Conservation (phyloP, 2,888 invertebrate species). For the Mythimna lalbum region DNA sequence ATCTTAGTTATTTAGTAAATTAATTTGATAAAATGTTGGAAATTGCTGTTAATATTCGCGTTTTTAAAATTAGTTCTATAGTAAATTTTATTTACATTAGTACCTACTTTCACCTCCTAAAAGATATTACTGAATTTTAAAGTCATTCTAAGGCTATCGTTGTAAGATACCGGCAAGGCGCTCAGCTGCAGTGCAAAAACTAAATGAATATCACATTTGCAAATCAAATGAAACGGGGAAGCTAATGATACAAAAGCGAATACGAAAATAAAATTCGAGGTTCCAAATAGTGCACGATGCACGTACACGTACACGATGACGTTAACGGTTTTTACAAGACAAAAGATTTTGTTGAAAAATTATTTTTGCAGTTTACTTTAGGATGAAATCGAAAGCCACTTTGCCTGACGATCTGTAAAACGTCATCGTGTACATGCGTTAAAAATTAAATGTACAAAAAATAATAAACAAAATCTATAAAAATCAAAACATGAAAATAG, state of each 20-base stretch:
- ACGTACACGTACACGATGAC: too few species aligned
- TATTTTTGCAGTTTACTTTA: too few species aligned
- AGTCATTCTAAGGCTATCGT: not conserved
- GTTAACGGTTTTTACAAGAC: conserved; percentile 6
- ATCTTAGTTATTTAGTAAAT: too few species aligned
- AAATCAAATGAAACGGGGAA: conserved; percentile 16
- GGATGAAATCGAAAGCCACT: too few species aligned
- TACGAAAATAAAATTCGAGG: conserved; percentile 42
- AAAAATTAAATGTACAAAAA: conserved; percentile 15
- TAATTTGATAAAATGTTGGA: too few species aligned
- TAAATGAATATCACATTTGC: conserved; percentile 21
- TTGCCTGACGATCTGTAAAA: conserved; percentile 1
- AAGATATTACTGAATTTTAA: not conserved
- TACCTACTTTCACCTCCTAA: not conserved
- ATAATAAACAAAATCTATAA: not conserved
- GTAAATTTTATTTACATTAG: not conserved
- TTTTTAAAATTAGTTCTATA: not conserved
- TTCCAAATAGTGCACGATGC: too few species aligned
- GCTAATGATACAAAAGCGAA: conserved; percentile 66
- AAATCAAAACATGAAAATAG: conserved; percentile 12
- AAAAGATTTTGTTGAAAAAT: too few species aligned
- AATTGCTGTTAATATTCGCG: too few species aligned
- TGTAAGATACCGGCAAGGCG: not conserved
- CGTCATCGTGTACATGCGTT: conserved; percentile 21
- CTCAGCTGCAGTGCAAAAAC: conserved; percentile 35